phyloP scores from a whole-genome alignment of 2,113 vertebrate species.

The Xenopus borealis region DNA sequence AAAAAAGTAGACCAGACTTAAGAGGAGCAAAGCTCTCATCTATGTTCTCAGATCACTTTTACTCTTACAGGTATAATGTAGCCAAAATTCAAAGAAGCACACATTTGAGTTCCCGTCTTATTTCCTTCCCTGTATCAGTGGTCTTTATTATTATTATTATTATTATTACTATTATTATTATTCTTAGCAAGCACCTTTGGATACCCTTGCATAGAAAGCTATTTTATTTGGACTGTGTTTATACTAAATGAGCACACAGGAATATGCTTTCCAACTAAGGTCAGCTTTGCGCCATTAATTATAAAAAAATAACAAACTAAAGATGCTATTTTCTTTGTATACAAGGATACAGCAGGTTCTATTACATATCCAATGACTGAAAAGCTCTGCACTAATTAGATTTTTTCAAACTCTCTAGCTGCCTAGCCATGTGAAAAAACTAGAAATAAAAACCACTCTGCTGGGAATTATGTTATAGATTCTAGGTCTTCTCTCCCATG shows the following conservation, averaged over 20 bases:
- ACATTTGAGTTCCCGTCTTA: no score
- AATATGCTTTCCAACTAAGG: background rate
- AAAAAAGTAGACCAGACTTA: no score
- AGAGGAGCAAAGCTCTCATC: no score
- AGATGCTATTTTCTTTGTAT: constrained; percentile 14
- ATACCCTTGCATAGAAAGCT: no score
- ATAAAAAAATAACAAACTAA: constrained; percentile 30
- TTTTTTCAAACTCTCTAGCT: constrained; percentile 12
- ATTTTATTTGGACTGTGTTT: background rate
- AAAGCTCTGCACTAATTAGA: constrained; percentile 33
- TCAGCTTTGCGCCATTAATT: constrained; percentile 32
- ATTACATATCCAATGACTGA: constrained; percentile 25
- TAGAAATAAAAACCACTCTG: constrained; percentile 23
- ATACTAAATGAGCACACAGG: constrained; percentile 2
- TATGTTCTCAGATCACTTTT: no score
- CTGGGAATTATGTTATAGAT: constrained; percentile 1
- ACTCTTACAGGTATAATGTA: no score
- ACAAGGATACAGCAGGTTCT: constrained; percentile 3
- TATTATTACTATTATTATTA: no score
- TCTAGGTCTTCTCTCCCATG: background rate
- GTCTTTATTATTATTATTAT: no score
- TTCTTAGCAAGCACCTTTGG: no score
- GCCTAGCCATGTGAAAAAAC: constrained; percentile 21
- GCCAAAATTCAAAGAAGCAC: no score
- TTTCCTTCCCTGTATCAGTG: no score